A percentile compares a stretch with the other conserved stretches of the same genome.
Conservation (phyloP, 2,113 vertebrate species). For the Pandion haliaetus region DNA sequence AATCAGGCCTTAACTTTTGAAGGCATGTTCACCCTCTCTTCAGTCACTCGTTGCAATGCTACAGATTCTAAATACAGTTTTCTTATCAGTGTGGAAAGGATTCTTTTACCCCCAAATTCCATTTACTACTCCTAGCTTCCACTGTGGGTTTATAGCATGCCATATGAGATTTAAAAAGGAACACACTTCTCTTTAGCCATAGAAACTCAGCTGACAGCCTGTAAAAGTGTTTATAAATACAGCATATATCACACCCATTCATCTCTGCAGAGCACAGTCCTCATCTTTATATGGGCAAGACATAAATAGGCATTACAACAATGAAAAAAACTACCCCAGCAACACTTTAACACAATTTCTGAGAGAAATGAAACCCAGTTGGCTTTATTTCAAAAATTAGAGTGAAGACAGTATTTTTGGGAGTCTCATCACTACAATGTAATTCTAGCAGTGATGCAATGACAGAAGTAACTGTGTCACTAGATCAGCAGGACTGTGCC, state of each 20-base stretch:
- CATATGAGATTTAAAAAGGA: background rate
- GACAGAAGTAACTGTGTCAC: background rate
- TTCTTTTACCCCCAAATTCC: background rate
- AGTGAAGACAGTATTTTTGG: background rate
- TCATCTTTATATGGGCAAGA: background rate
- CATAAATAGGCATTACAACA: background rate
- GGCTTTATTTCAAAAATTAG: background rate
- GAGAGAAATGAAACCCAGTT: background rate
- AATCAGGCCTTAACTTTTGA: background rate
- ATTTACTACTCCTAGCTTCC: background rate
- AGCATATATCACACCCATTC: background rate
- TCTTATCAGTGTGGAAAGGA: background rate
- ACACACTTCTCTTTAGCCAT: background rate
- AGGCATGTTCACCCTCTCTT: background rate
- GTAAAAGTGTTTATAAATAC: background rate
- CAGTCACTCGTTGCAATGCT: background rate
- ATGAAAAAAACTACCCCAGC: background rate
- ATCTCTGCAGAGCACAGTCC: background rate
- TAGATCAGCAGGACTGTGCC: background rate
- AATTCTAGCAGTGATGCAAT: background rate
- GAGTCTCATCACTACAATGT: background rate
- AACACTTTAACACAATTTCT: background rate
- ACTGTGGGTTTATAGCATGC: background rate
- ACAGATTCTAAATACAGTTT: background rate
- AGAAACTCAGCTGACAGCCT: background rate